These are phyloP conservation scores for Synanthedon vespiformis DNA, from an alignment of 2,888 invertebrate genomes.

Conservation along the genomic window DNA sequence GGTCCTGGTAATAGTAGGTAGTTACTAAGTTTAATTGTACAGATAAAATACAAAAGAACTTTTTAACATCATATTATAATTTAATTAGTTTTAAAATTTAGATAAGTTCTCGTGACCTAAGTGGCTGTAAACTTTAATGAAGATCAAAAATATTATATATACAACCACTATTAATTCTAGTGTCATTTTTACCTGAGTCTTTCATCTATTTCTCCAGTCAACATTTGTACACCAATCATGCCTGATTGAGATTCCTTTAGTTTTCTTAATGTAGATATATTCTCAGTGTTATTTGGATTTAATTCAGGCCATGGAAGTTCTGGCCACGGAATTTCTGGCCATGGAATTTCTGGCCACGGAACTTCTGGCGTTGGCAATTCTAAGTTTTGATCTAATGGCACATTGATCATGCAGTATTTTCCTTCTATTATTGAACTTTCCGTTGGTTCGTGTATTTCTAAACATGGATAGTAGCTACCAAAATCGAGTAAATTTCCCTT, in stretches of 20 bases:
- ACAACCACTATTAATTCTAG: too few relatives aligned
- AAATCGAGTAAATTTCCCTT: slow-evolving; percentile 23
- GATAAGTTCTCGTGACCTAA: too few relatives aligned
- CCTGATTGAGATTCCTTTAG: neutral
- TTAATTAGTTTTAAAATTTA: too few relatives aligned
- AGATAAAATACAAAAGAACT: too few relatives aligned
- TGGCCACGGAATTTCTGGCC: slow-evolving; percentile 12
- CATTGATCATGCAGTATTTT: slow-evolving; percentile 37
- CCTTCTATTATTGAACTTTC: slow-evolving; percentile 27
- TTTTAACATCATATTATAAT: too few relatives aligned
- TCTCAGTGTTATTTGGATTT: slow-evolving; percentile 1
- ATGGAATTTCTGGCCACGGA: slow-evolving; percentile 14
- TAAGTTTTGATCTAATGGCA: slow-evolving; percentile 23
- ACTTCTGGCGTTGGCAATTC: slow-evolving; percentile 11
- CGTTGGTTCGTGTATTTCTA: slow-evolving; percentile 17
- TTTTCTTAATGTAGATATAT: neutral
- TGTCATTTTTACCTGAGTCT: neutral
- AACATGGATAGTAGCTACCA: slow-evolving; percentile 38
- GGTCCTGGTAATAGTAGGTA: too few relatives aligned
- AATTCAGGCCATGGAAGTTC: slow-evolving; percentile 11
- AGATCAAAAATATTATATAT: too few relatives aligned
- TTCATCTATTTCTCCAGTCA: neutral
- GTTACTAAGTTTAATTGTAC: too few relatives aligned
- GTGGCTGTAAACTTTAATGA: too few relatives aligned
- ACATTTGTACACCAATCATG: neutral